Percentiles rank a stretch among this genome's conserved stretches.
These are phyloP conservation scores for Hozukius guyotensis DNA, from an alignment of 2,797 vertebrate species.

Conservation along the genomic window DNA sequence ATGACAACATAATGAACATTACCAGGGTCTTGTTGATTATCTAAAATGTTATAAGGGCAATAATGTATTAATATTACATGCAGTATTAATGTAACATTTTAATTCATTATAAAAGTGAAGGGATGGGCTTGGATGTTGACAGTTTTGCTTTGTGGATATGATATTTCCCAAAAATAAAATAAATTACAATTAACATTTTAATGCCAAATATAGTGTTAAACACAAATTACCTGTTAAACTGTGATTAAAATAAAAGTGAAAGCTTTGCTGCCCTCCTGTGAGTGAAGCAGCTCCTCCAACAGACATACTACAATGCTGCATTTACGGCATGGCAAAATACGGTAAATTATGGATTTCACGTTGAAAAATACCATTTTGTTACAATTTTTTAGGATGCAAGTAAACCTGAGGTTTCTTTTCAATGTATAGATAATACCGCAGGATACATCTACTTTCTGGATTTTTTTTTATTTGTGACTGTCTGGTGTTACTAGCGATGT, in stretches of 20 bases:
- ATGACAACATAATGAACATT: background rate
- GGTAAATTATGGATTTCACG: rapidly evolving
- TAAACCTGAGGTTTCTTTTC: rapidly evolving
- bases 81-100: background rate
- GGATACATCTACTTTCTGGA: rapidly evolving
- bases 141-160: background rate
- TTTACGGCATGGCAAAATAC: background rate
- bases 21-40: background rate
- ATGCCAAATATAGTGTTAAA: background rate
- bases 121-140: background rate
- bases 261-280: constrained; percentile 68
- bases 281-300: background rate
- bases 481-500: rapidly evolving
- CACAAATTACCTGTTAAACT: background rate
- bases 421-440: rapidly evolving
- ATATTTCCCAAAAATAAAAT: background rate
- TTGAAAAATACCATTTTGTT: background rate
- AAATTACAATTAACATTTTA: background rate
- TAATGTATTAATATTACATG: background rate
- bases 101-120: background rate
- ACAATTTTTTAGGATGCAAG: rapidly evolving
- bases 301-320: background rate
- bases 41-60: background rate
- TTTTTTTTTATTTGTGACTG: rapidly evolving
- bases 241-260: constrained; percentile 36